Percentiles rank a stretch among this genome's conserved stretches.
phyloP scores from a whole-genome alignment of 2,113 vertebrate species.

The Cricetomys ansorgei region DNA sequence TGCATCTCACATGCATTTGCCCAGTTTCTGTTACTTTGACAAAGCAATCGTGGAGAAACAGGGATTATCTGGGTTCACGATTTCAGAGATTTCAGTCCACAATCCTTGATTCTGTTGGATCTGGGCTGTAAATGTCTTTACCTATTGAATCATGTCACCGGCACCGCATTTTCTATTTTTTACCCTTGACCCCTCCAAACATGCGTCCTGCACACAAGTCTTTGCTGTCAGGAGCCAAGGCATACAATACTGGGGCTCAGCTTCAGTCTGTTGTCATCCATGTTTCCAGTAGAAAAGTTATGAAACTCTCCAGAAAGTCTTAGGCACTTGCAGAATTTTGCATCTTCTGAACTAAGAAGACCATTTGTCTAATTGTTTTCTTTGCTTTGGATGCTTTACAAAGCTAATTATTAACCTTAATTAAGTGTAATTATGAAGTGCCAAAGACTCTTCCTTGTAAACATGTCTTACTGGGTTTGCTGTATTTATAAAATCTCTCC shows the following conservation, averaged over 20 bases:
- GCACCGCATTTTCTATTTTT: background rate
- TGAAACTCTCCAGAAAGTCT: background rate
- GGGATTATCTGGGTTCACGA: background rate
- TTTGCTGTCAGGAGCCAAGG: background rate
- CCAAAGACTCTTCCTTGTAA: constrained; percentile 52
- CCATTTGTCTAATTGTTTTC: constrained; percentile 63
- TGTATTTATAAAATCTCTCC: constrained; percentile 54
- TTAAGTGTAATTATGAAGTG: constrained; percentile 59
- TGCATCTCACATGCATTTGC: background rate
- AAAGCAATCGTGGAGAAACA: background rate
- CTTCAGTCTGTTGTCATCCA: background rate
- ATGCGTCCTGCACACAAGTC: background rate
- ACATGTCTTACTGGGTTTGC: constrained; percentile 19
- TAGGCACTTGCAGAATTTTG: constrained; percentile 36
- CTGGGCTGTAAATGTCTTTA: background rate
- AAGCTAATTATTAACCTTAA: constrained; percentile 70
- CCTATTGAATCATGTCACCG: background rate
- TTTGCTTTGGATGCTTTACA: constrained; percentile 70
- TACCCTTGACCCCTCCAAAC: background rate
- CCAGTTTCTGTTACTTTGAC: background rate
- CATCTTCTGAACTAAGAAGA: constrained; percentile 52
- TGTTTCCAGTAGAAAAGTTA: constrained; percentile 3
- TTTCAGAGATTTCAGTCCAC: background rate
- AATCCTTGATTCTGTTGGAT: background rate
- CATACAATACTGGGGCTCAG: background rate